Evolutionary conservation across 2,888 invertebrate genomes (phyloP).

Genomic region (Polymixis lichenea): DNA sequence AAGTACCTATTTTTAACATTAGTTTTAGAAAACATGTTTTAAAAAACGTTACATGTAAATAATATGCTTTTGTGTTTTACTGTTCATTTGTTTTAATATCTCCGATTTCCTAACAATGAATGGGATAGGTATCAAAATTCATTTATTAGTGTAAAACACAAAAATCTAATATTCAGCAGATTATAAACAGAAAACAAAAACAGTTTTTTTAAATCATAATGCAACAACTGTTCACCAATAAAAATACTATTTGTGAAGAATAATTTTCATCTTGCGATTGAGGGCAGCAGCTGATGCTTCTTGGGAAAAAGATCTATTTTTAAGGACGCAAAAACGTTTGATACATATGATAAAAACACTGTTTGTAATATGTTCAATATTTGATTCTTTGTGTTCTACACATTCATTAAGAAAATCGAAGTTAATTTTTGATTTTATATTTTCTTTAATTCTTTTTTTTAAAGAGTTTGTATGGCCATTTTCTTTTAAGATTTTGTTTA

Average conservation of each 20-base stretch:
- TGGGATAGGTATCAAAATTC: too few species aligned
- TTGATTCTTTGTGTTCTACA: slow-evolving; percentile 19
- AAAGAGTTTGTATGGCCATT: slow-evolving; percentile 1
- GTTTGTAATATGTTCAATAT: slow-evolving; percentile 12
- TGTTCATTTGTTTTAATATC: too few species aligned
- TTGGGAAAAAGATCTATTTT: slow-evolving; percentile 12
- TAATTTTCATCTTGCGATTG: slow-evolving; percentile 16
- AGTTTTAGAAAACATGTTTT: too few species aligned
- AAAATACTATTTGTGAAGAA: slow-evolving; percentile 6
- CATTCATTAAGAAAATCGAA: slow-evolving; percentile 8
- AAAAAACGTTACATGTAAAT: too few species aligned
- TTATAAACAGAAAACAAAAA: too few species aligned
- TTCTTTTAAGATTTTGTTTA: slow-evolving; percentile 6
- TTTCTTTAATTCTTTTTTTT: slow-evolving; percentile 4
- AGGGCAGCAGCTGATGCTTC: slow-evolving; percentile 18
- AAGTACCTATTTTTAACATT: too few species aligned
- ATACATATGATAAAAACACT: slow-evolving; percentile 9
- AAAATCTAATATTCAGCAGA: too few species aligned
- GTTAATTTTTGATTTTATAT: neutral
- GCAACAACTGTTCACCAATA: too few species aligned
- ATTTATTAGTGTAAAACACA: too few species aligned
- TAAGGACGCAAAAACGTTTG: slow-evolving; percentile 9
- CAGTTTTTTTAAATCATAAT: too few species aligned
- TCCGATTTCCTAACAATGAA: too few species aligned
- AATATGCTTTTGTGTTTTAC: too few species aligned